A percentile compares a stretch with the other conserved stretches of the same genome.
Conservation (phyloP, 2,888 invertebrate genomes). For the Poecilus cupreus region DNA sequence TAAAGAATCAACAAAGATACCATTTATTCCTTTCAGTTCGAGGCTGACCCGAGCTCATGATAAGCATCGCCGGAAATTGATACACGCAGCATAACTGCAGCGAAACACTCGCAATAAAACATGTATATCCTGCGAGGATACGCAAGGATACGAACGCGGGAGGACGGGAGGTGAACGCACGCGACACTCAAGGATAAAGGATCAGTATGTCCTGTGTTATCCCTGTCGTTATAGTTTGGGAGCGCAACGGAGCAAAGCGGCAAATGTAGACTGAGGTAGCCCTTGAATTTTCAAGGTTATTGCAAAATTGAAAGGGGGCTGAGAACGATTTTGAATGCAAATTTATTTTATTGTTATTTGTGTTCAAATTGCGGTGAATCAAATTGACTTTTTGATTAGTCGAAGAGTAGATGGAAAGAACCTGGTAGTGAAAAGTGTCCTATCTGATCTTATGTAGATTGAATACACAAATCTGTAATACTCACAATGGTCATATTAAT, state of each 20-base stretch:
- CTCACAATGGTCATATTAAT: too few relatives aligned
- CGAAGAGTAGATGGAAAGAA: too few relatives aligned
- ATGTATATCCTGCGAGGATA: constrained; percentile 43
- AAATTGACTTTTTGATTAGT: neutral
- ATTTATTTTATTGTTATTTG: neutral
- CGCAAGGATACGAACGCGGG: neutral
- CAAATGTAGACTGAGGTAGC: neutral
- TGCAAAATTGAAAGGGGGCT: neutral
- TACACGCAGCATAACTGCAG: constrained; percentile 39
- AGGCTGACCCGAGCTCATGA: constrained; percentile 33
- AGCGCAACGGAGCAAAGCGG: neutral
- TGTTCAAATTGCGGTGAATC: neutral
- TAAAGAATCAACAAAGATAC: constrained; percentile 46
- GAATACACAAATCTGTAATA: too few relatives aligned
- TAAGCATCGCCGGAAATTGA: constrained; percentile 45
- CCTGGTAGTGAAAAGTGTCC: too few relatives aligned
- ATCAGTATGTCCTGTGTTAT: constrained; percentile 34
- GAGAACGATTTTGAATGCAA: neutral
- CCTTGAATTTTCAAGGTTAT: constrained; percentile 3
- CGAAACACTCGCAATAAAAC: constrained; percentile 37
- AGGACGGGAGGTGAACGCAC: constrained; percentile 14
- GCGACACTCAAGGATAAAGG: constrained; percentile 48
- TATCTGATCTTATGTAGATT: too few relatives aligned
- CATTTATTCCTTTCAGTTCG: constrained; percentile 50
- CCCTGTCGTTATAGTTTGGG: constrained; percentile 50